A percentile compares a stretch with the other conserved stretches of the same genome.
phyloP scores from a whole-genome alignment of 2,888 invertebrate genomes.

The Ornithoptera alexandrae region DNA sequence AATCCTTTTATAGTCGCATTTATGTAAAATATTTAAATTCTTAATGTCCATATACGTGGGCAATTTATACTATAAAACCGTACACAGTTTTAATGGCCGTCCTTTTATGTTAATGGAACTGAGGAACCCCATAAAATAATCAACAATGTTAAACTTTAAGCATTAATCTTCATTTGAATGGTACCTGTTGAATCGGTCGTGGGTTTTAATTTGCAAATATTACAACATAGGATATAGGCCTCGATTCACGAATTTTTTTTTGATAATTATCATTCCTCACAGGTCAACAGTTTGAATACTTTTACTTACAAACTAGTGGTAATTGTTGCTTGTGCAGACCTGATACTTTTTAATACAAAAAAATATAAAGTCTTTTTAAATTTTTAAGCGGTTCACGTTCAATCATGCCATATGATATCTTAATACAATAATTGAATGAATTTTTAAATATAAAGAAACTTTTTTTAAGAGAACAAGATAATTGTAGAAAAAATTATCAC shows the following conservation, averaged over 20 bases:
- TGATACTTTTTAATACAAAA: neutral
- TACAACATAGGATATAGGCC: constrained; percentile 1
- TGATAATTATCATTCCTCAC: constrained; percentile 1
- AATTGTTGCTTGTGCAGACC: neutral
- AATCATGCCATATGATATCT: neutral
- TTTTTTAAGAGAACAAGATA: too few species aligned
- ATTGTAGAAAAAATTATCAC: too few species aligned
- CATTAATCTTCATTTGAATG: constrained; percentile 16
- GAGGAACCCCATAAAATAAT: neutral
- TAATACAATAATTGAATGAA: neutral
- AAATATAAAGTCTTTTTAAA: neutral
- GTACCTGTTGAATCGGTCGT: constrained; percentile 1
- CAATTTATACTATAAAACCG: neutral
- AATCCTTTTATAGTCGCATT: neutral
- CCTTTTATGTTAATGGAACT: neutral
- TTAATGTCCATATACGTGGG: neutral
- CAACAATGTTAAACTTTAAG: neutral
- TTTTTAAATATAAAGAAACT: neutral
- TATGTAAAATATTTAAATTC: constrained; percentile 1
- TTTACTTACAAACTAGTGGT: neutral
- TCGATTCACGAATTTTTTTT: constrained; percentile 1
- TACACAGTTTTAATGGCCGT: neutral
- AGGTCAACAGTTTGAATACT: neutral
- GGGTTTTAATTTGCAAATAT: neutral
- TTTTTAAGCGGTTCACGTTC: neutral